A percentile compares a stretch with the other conserved stretches of the same genome.
These are phyloP conservation scores for Acromyrmex charruanus DNA, from an alignment of 1,140 invertebrate species.

Conservation along the genomic window DNA sequence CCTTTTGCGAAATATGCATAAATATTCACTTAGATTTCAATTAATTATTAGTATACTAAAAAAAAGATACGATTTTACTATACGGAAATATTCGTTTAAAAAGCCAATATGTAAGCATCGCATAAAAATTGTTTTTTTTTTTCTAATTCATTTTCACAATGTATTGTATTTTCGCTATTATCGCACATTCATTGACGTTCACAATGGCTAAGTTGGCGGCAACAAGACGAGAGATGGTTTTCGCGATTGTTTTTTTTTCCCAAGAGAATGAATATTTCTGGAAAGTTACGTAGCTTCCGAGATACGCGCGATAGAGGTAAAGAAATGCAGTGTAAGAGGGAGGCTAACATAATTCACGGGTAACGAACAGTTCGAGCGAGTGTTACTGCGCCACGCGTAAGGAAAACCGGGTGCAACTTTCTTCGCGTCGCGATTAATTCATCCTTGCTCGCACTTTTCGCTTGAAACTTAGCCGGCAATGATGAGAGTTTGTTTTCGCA, in stretches of 20 bases:
- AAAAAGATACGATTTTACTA: background rate
- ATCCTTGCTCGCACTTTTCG: conserved; percentile 39
- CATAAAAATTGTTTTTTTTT: background rate
- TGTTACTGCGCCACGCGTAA: conserved; percentile 48
- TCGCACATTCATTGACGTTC: background rate
- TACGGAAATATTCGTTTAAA: background rate
- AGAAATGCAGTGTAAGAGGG: background rate
- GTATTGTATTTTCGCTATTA: conserved; percentile 8
- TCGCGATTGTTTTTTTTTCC: conserved; percentile 8
- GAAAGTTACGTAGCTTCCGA: conserved; percentile 34
- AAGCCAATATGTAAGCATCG: background rate
- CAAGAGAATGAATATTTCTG: conserved; percentile 41
- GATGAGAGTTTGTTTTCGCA: conserved; percentile 56
- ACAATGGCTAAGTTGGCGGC: background rate
- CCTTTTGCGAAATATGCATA: background rate
- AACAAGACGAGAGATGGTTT: background rate
- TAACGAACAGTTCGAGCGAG: conserved; percentile 54
- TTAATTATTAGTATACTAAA: background rate
- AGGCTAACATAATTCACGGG: conserved; percentile 52
- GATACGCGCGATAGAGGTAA: conserved; percentile 13
- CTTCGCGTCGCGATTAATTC: conserved; percentile 59
- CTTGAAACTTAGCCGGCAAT: conserved; percentile 36
- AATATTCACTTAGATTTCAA: background rate
- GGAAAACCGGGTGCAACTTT: conserved; percentile 50
- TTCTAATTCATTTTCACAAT: background rate